Base-by-base conservation (phyloP, 2,113 vertebrate species). In the Aphyosemion australe region DNA sequence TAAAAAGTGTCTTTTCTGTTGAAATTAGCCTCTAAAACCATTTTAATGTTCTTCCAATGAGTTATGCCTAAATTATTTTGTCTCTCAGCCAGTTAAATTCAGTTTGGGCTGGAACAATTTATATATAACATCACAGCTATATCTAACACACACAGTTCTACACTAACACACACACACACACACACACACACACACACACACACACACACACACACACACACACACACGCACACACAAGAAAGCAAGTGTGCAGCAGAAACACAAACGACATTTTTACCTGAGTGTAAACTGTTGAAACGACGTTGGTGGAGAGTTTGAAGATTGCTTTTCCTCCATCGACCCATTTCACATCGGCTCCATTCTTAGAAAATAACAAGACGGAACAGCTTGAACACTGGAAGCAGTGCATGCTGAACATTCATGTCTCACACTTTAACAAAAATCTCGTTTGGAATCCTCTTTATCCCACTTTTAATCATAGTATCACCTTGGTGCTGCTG, bases 261-360 rank as follows among this genome's bases (percentile, higher is more conserved):
- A 41, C n/a, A 54, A 48, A 20, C 10, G 9, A 64, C 5, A 7
- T 20, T 53, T 19, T 84, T 77, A 98, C 97, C 95, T 99, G 97
- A 92, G 97, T 97, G 74, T 99, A 96, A 51, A 99, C 93, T 66
- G 97, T 99, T 2, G 97, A 99, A 26, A 97, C 93, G 54, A 97
- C 93, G 16, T 95, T 91, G 18, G 95, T 94, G 4, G 94, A 94
- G 21, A 99, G 92, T 91, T 93, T 99, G 88, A 96, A 98, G 71
- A 99, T 94, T 3, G 94, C 77, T 87, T 99, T 99, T 53, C 95
- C 96, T 63, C 94, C 90, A 49, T 99, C 97, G 0, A 99, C 95
- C 97, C 96, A 99, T 72, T 97, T 99, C 57, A 97, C 78, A 62
- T 99, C 96, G 47, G 93, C 92, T 80, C 93, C 89, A 0, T 84